A percentile compares a stretch with the other conserved stretches of the same genome.
Conservation (phyloP, 2,113 vertebrate genomes). For the Electrona antarctica region DNA sequence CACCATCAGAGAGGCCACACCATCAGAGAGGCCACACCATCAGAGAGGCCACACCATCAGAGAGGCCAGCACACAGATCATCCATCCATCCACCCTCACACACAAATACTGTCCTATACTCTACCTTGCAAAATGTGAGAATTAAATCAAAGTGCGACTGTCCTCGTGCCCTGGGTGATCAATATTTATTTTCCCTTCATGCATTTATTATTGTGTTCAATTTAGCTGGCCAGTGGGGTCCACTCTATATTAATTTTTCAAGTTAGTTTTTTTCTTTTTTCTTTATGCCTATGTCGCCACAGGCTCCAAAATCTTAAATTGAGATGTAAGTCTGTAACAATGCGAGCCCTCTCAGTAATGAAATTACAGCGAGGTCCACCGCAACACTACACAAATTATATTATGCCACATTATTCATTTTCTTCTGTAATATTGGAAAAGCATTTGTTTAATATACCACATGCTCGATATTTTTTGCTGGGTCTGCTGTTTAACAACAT, state of each 20-base stretch:
- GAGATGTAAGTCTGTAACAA: slow-evolving; percentile 62
- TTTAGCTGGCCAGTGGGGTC: slow-evolving; percentile 56
- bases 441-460: slow-evolving; percentile 53
- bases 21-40: slow-evolving; percentile 22
- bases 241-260: slow-evolving; percentile 63
- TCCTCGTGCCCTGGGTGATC: slow-evolving; percentile 53
- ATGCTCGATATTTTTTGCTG: slow-evolving; percentile 55
- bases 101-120: slow-evolving; percentile 13
- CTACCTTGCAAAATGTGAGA: slow-evolving; percentile 41
- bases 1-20: slow-evolving; percentile 24
- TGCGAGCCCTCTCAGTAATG: slow-evolving; percentile 59
- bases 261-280: neutral
- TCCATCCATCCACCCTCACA: slow-evolving; percentile 7
- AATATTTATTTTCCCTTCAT: slow-evolving; percentile 70
- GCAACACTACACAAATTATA: slow-evolving; percentile 52
- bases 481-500: slow-evolving; percentile 34
- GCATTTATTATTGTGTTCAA: slow-evolving; percentile 65
- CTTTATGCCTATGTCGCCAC: slow-evolving; percentile 53
- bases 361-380: slow-evolving; percentile 57
- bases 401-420: slow-evolving; percentile 62
- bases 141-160: slow-evolving; percentile 62
- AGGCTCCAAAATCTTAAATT: slow-evolving; percentile 62
- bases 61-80: slow-evolving; percentile 24
- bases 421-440: slow-evolving; percentile 63
- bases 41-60: slow-evolving; percentile 2